A percentile compares a stretch with the other conserved stretches of the same genome.
Conservation (phyloP, 2,797 vertebrate species). For the Peromyscus melanophrys region DNA sequence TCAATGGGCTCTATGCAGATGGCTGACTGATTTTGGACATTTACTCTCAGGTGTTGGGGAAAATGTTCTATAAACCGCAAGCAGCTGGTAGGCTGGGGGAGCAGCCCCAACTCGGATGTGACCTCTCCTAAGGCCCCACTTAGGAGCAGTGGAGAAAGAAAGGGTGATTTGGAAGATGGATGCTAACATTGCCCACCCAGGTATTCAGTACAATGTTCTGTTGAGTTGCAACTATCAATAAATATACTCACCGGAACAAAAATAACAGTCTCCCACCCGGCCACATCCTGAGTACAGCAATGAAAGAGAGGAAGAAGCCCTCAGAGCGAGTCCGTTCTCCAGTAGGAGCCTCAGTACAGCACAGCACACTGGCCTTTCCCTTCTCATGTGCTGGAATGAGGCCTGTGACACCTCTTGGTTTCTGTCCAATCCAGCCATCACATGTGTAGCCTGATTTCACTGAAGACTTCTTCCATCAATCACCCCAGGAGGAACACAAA, state of each 20-base stretch:
- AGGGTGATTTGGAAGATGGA: slow-evolving; percentile 16
- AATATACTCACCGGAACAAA: slow-evolving; percentile 64
- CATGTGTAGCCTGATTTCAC: background rate
- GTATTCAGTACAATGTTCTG: slow-evolving; percentile 54
- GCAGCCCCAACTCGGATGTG: fast-evolving
- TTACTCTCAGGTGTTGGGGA: background rate
- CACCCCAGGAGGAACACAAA: background rate
- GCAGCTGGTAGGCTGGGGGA: background rate
- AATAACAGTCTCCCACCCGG: background rate
- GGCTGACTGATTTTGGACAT: background rate
- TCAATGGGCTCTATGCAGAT: fast-evolving
- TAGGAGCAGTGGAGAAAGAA: background rate
- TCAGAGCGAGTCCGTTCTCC: slow-evolving; percentile 66
- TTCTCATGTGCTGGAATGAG: background rate
- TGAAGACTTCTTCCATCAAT: background rate
- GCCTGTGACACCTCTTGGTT: too few species aligned
- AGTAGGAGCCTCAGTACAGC: slow-evolving; percentile 24
- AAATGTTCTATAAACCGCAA: background rate
- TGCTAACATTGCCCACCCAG: background rate
- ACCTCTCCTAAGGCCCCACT: background rate
- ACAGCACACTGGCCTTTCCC: background rate
- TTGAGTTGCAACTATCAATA: slow-evolving; percentile 76
- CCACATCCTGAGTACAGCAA: slow-evolving; percentile 54
- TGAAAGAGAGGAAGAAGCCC: slow-evolving; percentile 76
- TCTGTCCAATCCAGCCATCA: too few species aligned